Evolutionary conservation across 1,140 invertebrate species (phyloP).

Genomic region (Batillaria attramentaria): DNA sequence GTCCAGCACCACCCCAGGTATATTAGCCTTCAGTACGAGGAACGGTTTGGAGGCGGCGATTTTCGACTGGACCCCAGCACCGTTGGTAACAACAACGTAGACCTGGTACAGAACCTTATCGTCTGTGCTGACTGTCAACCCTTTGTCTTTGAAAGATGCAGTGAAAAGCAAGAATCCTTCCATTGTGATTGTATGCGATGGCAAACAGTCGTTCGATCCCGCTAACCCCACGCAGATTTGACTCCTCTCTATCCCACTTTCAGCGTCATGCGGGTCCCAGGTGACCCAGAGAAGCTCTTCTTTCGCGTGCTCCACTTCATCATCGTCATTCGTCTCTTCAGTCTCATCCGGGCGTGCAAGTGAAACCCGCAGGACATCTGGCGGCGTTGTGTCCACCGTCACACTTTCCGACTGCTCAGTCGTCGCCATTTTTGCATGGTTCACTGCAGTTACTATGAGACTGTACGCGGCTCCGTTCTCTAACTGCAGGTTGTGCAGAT

Average conservation of each 20-base stretch:
- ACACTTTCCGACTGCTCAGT: constrained; percentile 38
- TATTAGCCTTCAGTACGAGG: constrained; percentile 41
- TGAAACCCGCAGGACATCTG: constrained; percentile 39
- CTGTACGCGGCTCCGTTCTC: constrained; percentile 42
- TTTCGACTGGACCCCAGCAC: constrained; percentile 38
- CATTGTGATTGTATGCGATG: background rate
- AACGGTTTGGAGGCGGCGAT: constrained; percentile 40
- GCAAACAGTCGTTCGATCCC: background rate
- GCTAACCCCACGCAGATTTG: constrained; percentile 40
- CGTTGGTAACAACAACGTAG: constrained; percentile 46
- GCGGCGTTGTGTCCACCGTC: constrained; percentile 42
- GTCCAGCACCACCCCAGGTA: constrained; percentile 48
- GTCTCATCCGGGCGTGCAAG: constrained; percentile 43
- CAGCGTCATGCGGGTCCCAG: constrained; percentile 43
- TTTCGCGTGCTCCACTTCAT: constrained; percentile 42
- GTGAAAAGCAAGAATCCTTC: background rate
- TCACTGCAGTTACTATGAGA: constrained; percentile 42
- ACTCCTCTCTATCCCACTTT: constrained; percentile 40
- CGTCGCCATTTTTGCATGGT: constrained; percentile 36
- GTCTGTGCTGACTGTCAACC: constrained; percentile 5
- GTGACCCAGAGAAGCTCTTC: constrained; percentile 39
- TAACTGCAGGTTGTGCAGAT: constrained; percentile 25
- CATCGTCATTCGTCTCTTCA: constrained; percentile 47
- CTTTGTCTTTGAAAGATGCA: background rate
- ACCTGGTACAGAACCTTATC: background rate